phyloP scores from a whole-genome alignment of 2,113 vertebrate species.

The Melanotaenia duboulayi region DNA sequence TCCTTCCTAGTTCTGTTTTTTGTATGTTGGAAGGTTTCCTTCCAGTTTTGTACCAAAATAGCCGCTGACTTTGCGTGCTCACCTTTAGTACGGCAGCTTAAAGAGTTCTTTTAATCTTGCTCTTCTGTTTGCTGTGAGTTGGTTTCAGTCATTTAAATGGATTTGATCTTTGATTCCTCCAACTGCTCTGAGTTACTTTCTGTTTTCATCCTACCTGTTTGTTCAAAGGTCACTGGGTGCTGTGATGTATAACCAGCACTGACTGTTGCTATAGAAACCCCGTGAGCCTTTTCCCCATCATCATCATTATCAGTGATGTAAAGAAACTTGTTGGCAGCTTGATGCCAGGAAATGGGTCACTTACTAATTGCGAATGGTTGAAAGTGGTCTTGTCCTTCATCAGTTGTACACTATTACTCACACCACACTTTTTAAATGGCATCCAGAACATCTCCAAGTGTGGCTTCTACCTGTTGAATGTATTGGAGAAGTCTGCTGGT shows the following conservation, averaged over 20 bases:
- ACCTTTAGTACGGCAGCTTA: no score
- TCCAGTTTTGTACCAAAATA: background rate
- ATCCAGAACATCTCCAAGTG: background rate
- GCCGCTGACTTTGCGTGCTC: background rate
- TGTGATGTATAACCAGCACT: constrained; percentile 20
- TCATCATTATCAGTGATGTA: constrained; percentile 17
- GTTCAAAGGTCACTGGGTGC: background rate
- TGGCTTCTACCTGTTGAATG: background rate
- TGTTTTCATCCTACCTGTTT: constrained; percentile 13
- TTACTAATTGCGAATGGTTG: constrained; percentile 15
- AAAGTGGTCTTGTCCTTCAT: constrained; percentile 17
- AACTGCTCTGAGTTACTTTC: background rate
- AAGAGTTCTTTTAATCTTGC: no score
- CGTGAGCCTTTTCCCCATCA: constrained; percentile 19
- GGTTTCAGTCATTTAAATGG: background rate
- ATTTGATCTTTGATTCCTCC: background rate
- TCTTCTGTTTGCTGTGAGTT: no score
- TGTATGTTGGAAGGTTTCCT: background rate
- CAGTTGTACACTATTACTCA: background rate
- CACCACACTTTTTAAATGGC: background rate
- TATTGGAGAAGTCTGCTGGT: background rate
- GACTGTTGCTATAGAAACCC: constrained; percentile 61
- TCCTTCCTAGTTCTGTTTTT: background rate
- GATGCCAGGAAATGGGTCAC: constrained; percentile 37
- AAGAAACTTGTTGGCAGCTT: constrained; percentile 25